Conservation (phyloP, 1,140 invertebrate genomes). For the Achatina immaculata region DNA sequence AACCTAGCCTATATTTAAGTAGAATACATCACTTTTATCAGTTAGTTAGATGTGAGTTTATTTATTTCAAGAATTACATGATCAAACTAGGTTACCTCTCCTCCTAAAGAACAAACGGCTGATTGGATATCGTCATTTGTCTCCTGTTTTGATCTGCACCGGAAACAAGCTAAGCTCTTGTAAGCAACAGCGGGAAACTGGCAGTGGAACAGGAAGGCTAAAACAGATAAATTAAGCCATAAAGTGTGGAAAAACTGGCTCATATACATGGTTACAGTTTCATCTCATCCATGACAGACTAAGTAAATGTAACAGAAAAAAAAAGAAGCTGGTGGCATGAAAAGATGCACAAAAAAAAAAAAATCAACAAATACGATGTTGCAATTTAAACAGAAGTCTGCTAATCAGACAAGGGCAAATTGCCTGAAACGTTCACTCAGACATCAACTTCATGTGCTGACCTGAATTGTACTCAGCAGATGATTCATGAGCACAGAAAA, state of each 20-base stretch:
- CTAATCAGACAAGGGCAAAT: no score
- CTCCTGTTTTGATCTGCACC: slow-evolving; percentile 40
- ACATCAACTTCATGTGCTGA: no score
- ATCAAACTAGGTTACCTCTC: no score
- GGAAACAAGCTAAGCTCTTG: slow-evolving; percentile 54
- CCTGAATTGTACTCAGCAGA: no score
- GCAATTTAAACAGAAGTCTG: no score
- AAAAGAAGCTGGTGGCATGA: background rate
- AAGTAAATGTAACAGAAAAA: background rate
- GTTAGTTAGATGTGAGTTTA: no score
- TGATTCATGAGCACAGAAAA: no score
- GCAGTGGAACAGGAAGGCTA: slow-evolving; percentile 55
- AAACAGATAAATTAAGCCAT: background rate
- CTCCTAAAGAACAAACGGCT: slow-evolving; percentile 51
- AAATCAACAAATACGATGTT: no score
- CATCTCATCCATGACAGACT: background rate
- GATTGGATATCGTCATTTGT: background rate
- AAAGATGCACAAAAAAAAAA: background rate
- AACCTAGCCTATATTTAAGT: no score
- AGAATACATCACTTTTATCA: no score
- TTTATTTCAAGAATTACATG: no score
- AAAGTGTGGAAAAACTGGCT: background rate
- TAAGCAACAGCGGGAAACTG: slow-evolving; percentile 60
- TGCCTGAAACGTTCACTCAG: no score
- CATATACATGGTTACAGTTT: background rate